Base-by-base conservation (phyloP, 2,888 invertebrate species). In the Hyppa rectilinea region DNA sequence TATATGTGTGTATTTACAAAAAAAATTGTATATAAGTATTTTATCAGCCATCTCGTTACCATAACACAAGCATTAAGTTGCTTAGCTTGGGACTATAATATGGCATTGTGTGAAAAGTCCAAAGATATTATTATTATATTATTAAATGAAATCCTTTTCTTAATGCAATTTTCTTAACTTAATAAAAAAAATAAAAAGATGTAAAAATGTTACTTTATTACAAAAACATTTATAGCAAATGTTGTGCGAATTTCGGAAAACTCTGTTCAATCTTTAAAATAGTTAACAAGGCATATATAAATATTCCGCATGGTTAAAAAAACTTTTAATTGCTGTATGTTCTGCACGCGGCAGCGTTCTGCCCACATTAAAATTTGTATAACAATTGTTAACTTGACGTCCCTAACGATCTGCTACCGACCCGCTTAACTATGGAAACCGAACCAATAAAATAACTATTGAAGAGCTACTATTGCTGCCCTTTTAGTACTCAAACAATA, bases 291-390 rank as follows among this genome's bases (percentile, higher is more conserved):
- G 9, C 20, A 31, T 23, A 31, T 63, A 50, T 43, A 43, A n/a
- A 45, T 17, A 50, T 43, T 17, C 1, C 12, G 1, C 63, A 50
- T 38, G 23, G 20, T 34, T 2, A 9, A 50, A 29, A 49, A 43
- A 40, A 64, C 26, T 71, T 50, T 36, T 74, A 43, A 62, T 50
- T 12, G 36, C 36, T 31, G 10, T 43, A 74, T 20, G 23, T 75
- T 43, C 20, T 64, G 36, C 29, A 52, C 63, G 20, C 14, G 50
- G 10, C 14, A 49, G 29, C 4, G 3, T 3, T 47, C 7, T 10
- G 17, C 7, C 4, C 6, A 14, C 0, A 75, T 43, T 62, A 10
- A 52, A 75, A 70, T 64, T 50, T 70, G 4, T 36, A 23, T 40
- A 36, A 68, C 34, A 20, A 34, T 29, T 74, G 12, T 23, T 10